Evolutionary conservation across 2,888 invertebrate species (phyloP).

Genomic region (Andrena fulva): DNA sequence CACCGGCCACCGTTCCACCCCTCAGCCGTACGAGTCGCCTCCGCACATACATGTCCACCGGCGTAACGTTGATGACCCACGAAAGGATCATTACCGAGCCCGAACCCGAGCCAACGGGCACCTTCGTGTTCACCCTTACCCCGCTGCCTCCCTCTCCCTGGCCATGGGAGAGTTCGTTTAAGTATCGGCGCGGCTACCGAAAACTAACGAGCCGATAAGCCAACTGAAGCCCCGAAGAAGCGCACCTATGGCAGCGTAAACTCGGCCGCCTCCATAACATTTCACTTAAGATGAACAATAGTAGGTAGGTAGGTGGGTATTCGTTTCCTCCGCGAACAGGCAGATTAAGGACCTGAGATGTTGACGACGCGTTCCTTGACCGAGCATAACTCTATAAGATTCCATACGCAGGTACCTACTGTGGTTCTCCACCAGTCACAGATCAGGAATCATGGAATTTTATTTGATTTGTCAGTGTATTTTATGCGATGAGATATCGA

Average conservation of each 20-base stretch:
- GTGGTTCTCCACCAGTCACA: constrained; percentile 2
- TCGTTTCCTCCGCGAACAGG: background rate
- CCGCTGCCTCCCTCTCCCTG: constrained; percentile 22
- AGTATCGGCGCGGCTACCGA: constrained; percentile 59
- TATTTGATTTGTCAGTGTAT: constrained; percentile 41
- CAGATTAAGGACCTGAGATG: background rate
- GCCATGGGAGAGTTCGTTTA: constrained; percentile 52
- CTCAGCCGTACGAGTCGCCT: constrained; percentile 40
- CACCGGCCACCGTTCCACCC: constrained; percentile 69
- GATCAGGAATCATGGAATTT: background rate
- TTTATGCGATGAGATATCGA: constrained; percentile 41
- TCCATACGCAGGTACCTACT: constrained; percentile 8
- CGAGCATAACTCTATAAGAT: background rate
- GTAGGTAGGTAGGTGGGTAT: no score
- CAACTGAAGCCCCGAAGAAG: constrained; percentile 21
- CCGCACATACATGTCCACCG: constrained; percentile 72
- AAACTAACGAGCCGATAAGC: constrained; percentile 69
- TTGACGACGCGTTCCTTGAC: background rate
- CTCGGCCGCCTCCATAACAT: no score
- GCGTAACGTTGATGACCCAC: constrained; percentile 79
- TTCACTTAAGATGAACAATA: no score
- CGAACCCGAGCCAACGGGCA: constrained; percentile 42
- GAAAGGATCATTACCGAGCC: constrained; percentile 78
- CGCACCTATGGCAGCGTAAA: no score
- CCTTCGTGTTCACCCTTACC: constrained; percentile 30